Base-by-base conservation (phyloP, 2,113 vertebrate species). In the Eudyptes chrysolophus region DNA sequence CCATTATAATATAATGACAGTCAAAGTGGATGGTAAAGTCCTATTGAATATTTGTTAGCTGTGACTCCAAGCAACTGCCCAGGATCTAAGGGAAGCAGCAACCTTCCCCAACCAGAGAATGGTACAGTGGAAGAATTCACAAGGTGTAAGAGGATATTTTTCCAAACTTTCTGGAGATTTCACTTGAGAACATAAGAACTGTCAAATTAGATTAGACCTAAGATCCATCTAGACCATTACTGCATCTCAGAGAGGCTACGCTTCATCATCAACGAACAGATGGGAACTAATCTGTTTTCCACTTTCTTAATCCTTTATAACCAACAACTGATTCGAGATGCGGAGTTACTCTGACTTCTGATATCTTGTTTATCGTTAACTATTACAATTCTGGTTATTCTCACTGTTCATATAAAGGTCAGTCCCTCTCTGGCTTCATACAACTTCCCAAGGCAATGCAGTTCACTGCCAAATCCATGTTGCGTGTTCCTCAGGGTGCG, bases 401-500 rank as follows among this genome's bases (percentile, higher is more conserved):
- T 26, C 49, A 9, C 9, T 61, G 44, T 29, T 55, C 9, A 1
- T 4, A 9, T 9, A 4, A 29, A 64, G 71, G 17, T 60, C 20
- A 5, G 16, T 13, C 26, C 26, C 44, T 32, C 61, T n/a, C 44
- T 66, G 54, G 30, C 44, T 75, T 52, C 61, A 4, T 6, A 4
- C 46, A 13, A 0, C 40, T 40, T 69, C 64, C 74, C 55, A 13
- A 40, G 42, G 44, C 13, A 4, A 7, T 11, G 30, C 2, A 2
- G 10, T 18, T 38, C 44, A 3, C 3, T 29, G 19, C 54, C 40
- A 57, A 26, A 0, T 30, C 44, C 15, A 0, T 11, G 55, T 7
- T 42, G 14, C 1, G 0, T 0, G 2, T 11, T 75, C 46, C 70
- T n/a, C 32, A 10, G 62, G 25, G 4, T 5, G 10, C 3, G 3